Base-by-base conservation (phyloP, 2,113 vertebrate species). In the Galeopterus variegatus region DNA sequence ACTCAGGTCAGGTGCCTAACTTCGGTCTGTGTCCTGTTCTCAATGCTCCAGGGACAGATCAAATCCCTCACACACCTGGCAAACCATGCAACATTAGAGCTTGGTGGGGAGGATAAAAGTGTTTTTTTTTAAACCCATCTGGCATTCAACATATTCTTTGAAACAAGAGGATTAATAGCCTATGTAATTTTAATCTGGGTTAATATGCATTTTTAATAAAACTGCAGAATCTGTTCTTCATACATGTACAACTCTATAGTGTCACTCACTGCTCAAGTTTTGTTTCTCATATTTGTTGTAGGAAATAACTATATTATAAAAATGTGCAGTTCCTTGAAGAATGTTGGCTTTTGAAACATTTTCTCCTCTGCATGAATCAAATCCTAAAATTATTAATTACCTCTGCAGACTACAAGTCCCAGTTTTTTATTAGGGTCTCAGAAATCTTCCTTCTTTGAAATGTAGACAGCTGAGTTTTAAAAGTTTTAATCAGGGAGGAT, bases 161-260 rank as follows among this genome's bases (percentile, higher is more conserved):
- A 97, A 96, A 75, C 45, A 69, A 77, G 52, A 77, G 31, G 21
- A 56, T 11, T 76, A 58, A 85, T 83, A 91, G 28, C 2, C n/a
- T 3, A 64, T 60, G 83, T 48, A 92, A 90, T 84, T 97, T 93
- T 94, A 93, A 88, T 93, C 50, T 6, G 21, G 6, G 19, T 81
- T 84, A 94, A 69, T 79, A 65, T 56, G 23, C 2, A 75, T 76
- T 94, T 95, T 96, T 88, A 56, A 45, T 90, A 93, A 85, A 79
- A 73, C 50, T n/a, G 5, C 33, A 83, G 56, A 80, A 48, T 33
- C 24, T 33, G 3, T 73, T 81, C 12, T 86, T 41, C 36, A 18
- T 82, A 4, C 13, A 56, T 2, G 23, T 48, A 18, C 28, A 58
- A 31, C 14, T 84, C 50, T 50, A 33, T 3, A 12, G 13, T 31